Evolutionary conservation across 1,140 invertebrate species (phyloP), one percentile per base, ranked within the genome.

Genomic region (Delia radicum): DNA sequence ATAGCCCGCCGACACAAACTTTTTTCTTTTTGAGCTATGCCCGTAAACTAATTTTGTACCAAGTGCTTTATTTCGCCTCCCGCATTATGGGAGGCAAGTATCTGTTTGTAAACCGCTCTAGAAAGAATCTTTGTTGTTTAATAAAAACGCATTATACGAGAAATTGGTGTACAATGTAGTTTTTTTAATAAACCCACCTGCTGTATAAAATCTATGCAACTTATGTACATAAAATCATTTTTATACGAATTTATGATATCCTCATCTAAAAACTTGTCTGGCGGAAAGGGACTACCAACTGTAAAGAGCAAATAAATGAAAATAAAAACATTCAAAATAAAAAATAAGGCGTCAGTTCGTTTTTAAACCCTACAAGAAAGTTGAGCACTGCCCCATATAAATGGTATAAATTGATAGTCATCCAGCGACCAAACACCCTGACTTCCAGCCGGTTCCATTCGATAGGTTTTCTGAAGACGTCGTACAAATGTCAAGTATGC

Each of bases 361-460:
- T 69, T 42, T 69, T 18, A 28, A 63, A 74, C 27, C 80, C 85
- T 89, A 94, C 95, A 93, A 75, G 98, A 90, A 6, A 99, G 89
- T 86, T 99, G 98, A 65, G 98, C 93, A 87, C 97, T 99, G 21
- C 98, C 98, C 96, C 96, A 99, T 82, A 99, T 94, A 82, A 99
- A 99, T 26, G 98, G 97, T 37, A 99, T 90, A 89, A 99, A 99
- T 86, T 99, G 98, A 88, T 96, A 99, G 88, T 99, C 98, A 88
- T 99, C 98, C 67, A 99, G 89, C 81, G 96, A 96, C 96, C 97
- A 98, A 4, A 97, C 98, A 10, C 98, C 98, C 83, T 99, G 97
- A 88, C 96, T 98, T n/a, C 98, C 98, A 27, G 98, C 98, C 29
- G 98, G 98, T 88, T 99, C 98, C 96, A 99, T 98, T 83, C 95